Conservation (phyloP, 2,888 invertebrate genomes). For the Zhuqinia jingwanae region DNA sequence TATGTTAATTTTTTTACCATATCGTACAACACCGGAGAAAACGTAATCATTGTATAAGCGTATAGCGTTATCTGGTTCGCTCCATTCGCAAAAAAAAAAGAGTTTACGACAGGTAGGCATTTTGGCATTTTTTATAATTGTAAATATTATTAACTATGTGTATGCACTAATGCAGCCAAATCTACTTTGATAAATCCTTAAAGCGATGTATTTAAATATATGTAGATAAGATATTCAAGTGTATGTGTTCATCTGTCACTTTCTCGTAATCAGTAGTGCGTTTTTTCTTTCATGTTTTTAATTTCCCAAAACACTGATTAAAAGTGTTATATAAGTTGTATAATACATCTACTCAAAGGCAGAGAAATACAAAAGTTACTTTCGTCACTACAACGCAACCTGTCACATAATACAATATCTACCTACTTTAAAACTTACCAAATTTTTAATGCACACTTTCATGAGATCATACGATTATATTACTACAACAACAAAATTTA, state of each 20-base stretch:
- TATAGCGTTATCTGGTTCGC: not conserved
- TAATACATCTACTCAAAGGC: no score
- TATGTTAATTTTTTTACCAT: constrained; percentile 57
- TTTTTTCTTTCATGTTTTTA: constrained; percentile 23
- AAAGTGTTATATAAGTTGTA: not conserved
- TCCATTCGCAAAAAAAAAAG: constrained; percentile 22
- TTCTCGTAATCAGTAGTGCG: constrained; percentile 33
- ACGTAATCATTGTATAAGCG: not conserved
- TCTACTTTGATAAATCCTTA: not conserved
- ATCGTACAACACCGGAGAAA: not conserved
- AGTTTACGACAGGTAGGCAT: not conserved
- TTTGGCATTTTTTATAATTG: no score
- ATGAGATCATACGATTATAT: constrained; percentile 23
- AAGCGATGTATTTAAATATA: not conserved
- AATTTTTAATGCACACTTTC: no score
- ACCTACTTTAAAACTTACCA: no score
- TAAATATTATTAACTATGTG: no score
- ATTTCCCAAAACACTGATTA: constrained; percentile 48
- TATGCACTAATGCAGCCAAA: constrained; percentile 15
- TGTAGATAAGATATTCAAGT: not conserved
- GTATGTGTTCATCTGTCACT: no score
- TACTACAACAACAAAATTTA: not conserved
- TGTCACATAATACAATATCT: no score
- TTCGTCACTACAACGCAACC: constrained; percentile 37
- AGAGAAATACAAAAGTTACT: constrained; percentile 16